Evolutionary conservation across 2,113 vertebrate genomes (phyloP), one percentile per base, ranked within the genome.

Genomic region (Salminus brasiliensis): DNA sequence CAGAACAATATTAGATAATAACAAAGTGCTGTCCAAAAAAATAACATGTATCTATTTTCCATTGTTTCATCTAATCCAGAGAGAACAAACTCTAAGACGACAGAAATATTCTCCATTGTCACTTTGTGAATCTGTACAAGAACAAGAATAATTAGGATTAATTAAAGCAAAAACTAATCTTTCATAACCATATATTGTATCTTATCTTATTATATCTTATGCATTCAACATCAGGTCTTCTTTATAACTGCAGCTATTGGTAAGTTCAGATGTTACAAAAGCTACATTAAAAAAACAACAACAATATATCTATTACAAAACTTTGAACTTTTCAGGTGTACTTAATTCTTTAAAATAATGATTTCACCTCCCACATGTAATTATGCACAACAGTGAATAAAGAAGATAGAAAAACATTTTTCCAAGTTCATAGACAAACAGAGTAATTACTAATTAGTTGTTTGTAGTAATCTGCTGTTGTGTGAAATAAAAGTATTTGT

Each of bases 11-110:
- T 71, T 25, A 76, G 41, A 16, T 77, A 59, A 78, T 85, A 83
- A 74, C 29, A n/a, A 5, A 81, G 10, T 34, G 62, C 70, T 36
- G 71, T 80, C 11, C 80, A 6, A 9, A 66, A 68, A 62, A 85
- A 85, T 1, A 74, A 62, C 0, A 72, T 18, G 55, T 74, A 83
- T 81, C 72, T 78, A 32, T 75, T 74, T 18, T 65, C 66, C 49
- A 62, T 67, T 62, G 81, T 81, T 43, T 68, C 69, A 71, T 80
- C 72, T 18, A 85, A 73, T 60, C 84, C 84, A 83, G 76, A 83
- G 15, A 85, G 81, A 21, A 55, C 52, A 27, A 84, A 84, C 5
- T 74, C 70, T 32, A 74, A 70, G 1, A 79, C 47, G 43, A 30
- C 62, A 10, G 82, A 83, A 29, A 43, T 47, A 76, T 83, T 83